Evolutionary conservation across 2,797 vertebrate species (phyloP).

Genomic region (Pogoniulus pusillus): DNA sequence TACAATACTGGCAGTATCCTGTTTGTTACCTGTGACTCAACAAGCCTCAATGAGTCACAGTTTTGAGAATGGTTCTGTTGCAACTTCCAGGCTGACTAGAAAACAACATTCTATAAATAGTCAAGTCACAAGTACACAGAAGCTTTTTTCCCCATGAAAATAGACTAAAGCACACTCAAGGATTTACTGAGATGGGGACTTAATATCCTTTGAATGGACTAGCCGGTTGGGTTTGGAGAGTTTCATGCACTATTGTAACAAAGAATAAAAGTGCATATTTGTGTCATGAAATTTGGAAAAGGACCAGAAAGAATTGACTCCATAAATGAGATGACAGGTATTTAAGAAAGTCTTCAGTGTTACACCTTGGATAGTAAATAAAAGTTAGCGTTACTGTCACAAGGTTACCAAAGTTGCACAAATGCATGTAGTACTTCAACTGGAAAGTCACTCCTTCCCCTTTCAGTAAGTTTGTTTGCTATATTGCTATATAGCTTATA

Average conservation of each 20-base stretch:
- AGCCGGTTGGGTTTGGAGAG: not conserved
- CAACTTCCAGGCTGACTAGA: slow-evolving; percentile 10
- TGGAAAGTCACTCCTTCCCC: not conserved
- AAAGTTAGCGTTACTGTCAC: not conserved
- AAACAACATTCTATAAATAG: slow-evolving; percentile 40
- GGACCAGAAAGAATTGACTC: not conserved
- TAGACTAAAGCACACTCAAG: not conserved
- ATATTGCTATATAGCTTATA: no score
- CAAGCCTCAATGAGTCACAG: not conserved
- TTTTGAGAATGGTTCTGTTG: not conserved
- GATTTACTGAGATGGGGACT: not conserved
- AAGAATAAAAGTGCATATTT: not conserved
- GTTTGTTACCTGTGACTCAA: slow-evolving; percentile 37
- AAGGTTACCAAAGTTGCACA: not conserved
- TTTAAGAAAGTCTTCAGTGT: not conserved
- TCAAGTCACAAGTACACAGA: not conserved
- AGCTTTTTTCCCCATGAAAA: not conserved
- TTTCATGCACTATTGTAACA: not conserved
- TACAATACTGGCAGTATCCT: not conserved
- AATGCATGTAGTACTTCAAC: not conserved
- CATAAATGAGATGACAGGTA: not conserved
- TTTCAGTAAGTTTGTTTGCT: not conserved
- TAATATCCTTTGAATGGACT: not conserved
- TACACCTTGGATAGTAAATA: not conserved
- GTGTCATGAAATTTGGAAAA: not conserved